Percentiles rank a stretch among this genome's conserved stretches.
Conservation (phyloP, 2,113 vertebrate species). For the Talpa occidentalis region DNA sequence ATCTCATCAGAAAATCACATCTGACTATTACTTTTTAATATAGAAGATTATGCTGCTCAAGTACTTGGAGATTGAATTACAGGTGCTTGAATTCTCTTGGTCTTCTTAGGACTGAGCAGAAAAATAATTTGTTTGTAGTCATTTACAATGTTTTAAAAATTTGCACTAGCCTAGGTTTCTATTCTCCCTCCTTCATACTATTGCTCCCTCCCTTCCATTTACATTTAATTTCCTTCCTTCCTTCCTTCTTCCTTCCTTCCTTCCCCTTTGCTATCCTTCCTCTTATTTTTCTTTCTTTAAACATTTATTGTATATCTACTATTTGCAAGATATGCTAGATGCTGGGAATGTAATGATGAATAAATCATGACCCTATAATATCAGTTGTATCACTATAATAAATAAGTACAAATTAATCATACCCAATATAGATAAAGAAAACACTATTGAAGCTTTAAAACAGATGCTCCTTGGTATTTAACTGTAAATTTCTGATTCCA, state of each 20-base stretch:
- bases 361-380: background rate
- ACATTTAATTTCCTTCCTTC: too few species aligned
- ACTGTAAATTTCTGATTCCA: background rate
- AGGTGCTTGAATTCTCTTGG: too few species aligned
- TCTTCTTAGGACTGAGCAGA: too few species aligned
- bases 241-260: background rate
- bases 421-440: background rate
- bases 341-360: background rate
- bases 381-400: background rate
- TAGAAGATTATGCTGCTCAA: too few species aligned
- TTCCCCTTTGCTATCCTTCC: background rate
- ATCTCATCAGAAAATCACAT: too few species aligned
- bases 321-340: background rate
- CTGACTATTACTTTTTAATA: too few species aligned
- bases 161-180: background rate
- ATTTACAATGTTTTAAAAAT: background rate
- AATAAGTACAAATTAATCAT: background rate
- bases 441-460: background rate
- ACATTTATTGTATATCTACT: background rate
- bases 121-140: background rate
- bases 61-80: too few species aligned
- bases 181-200: background rate
- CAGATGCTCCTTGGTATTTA: background rate
- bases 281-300: constrained; percentile 19
- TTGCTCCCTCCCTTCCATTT: background rate